Evolutionary conservation across 2,113 vertebrate genomes (phyloP).

Genomic region (Zootoca vivipara): DNA sequence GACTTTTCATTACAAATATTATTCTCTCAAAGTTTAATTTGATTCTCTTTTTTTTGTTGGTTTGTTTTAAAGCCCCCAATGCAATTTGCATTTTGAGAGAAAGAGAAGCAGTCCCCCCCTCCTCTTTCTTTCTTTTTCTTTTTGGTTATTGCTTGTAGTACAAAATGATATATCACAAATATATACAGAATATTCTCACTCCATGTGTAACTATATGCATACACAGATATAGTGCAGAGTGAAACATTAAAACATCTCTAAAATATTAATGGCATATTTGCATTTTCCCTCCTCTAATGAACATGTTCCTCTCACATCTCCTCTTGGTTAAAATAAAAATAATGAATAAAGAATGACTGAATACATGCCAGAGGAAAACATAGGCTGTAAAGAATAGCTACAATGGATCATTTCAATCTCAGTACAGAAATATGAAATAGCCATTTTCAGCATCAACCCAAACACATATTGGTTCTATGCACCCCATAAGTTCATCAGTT

Average conservation of each 20-base stretch:
- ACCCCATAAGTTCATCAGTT: conserved; percentile 72
- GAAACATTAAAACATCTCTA: conserved; percentile 39
- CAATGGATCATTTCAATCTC: conserved; percentile 60
- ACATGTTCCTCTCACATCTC: conserved; percentile 37
- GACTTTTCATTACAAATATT: conserved; percentile 37
- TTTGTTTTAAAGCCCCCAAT: conserved; percentile 42
- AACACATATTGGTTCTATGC: conserved; percentile 57
- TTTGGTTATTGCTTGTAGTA: not conserved
- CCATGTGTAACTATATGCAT: not conserved
- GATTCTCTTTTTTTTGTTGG: conserved; percentile 39
- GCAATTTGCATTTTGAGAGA: conserved; percentile 46
- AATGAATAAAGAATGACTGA: not conserved
- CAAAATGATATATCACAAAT: conserved; percentile 14
- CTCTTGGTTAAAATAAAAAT: conserved; percentile 46
- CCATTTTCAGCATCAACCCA: conserved; percentile 63
- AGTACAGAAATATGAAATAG: conserved; percentile 50
- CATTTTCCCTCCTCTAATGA: conserved; percentile 30
- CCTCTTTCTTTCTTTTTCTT: not conserved
- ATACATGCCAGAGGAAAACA: conserved; percentile 27
- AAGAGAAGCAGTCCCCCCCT: not conserved
- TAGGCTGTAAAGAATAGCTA: conserved; percentile 44
- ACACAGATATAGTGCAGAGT: conserved; percentile 10
- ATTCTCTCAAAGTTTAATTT: conserved; percentile 42
- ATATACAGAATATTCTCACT: not conserved
- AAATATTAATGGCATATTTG: conserved; percentile 28